Conservation (phyloP, 2,888 invertebrate genomes). For the Dasysyrphus albostriatus region DNA sequence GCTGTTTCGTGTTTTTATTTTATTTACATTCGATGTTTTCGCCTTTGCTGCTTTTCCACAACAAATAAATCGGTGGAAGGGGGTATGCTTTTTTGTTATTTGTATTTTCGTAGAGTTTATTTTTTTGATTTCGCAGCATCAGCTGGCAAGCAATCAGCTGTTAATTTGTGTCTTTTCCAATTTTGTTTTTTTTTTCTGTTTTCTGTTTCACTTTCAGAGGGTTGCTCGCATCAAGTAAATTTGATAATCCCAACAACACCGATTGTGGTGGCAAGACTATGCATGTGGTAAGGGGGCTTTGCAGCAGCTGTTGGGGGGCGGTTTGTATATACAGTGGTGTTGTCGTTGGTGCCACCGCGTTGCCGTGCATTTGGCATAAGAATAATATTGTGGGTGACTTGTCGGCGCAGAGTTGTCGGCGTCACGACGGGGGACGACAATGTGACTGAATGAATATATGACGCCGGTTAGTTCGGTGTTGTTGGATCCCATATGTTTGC, state of each 20-base stretch:
- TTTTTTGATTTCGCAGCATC: slow-evolving; percentile 28
- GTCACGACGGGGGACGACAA: background rate
- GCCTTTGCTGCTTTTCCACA: too few relatives aligned
- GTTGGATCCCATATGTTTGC: slow-evolving; percentile 45
- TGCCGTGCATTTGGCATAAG: slow-evolving; percentile 44
- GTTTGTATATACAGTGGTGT: slow-evolving; percentile 1
- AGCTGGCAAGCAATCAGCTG: slow-evolving; percentile 38
- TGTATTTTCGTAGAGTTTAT: background rate
- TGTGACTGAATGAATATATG: slow-evolving; percentile 30
- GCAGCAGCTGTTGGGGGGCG: background rate
- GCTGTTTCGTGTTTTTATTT: background rate
- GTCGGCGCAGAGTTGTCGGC: background rate
- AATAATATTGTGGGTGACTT: slow-evolving; percentile 46
- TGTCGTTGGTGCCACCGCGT: slow-evolving; percentile 7
- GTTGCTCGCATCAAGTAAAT: slow-evolving; percentile 23
- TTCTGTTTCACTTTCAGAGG: slow-evolving; percentile 25
- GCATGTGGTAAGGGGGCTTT: background rate
- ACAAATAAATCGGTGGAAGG: background rate
- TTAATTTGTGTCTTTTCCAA: slow-evolving; percentile 15
- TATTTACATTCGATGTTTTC: slow-evolving; percentile 29
- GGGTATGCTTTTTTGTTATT: background rate
- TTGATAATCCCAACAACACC: slow-evolving; percentile 18
- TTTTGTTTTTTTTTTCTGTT: slow-evolving; percentile 2
- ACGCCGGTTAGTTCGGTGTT: slow-evolving; percentile 30
- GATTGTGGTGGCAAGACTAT: slow-evolving; percentile 7